These are phyloP conservation scores for Cheilosia urbana DNA, from an alignment of 2,888 invertebrate genomes.

Conservation along the genomic window DNA sequence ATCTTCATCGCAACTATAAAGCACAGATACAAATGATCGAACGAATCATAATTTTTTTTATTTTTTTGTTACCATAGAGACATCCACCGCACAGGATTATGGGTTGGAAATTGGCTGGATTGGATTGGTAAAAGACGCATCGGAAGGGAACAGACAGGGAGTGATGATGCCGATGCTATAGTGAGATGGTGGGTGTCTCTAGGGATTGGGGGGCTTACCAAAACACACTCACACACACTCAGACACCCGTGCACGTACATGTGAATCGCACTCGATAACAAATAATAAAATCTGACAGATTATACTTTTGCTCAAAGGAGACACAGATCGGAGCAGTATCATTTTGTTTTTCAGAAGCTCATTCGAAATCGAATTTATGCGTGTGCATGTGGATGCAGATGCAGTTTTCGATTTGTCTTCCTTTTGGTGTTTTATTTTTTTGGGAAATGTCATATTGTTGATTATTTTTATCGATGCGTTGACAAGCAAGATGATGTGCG, in stretches of 20 bases:
- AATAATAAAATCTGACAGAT: slow-evolving; percentile 74
- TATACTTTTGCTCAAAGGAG: slow-evolving; percentile 45
- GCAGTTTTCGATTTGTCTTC: slow-evolving; percentile 59
- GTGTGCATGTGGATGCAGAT: slow-evolving; percentile 50
- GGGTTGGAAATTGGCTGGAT: slow-evolving; percentile 61
- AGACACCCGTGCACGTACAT: background rate
- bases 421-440: slow-evolving; percentile 7
- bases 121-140: slow-evolving; percentile 35
- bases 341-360: slow-evolving; percentile 55
- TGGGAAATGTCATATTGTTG: slow-evolving; percentile 57
- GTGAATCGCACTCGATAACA: slow-evolving; percentile 45
- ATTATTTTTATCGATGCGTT: slow-evolving; percentile 65
- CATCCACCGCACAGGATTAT: slow-evolving; percentile 65
- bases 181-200: slow-evolving; percentile 48
- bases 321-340: slow-evolving; percentile 9
- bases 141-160: slow-evolving; percentile 1
- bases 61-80: slow-evolving; percentile 37
- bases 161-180: slow-evolving; percentile 6
- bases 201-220: slow-evolving; percentile 43
- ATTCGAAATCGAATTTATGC: slow-evolving; percentile 65
- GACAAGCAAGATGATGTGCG: slow-evolving; percentile 60
- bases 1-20: slow-evolving; percentile 77
- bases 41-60: slow-evolving; percentile 52
- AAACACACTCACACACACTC: slow-evolving; percentile 1
- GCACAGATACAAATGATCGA: slow-evolving; percentile 75